A percentile compares a stretch with the other conserved stretches of the same genome.
These are phyloP conservation scores for Empis livida DNA, from an alignment of 2,888 invertebrate species.

Conservation along the genomic window DNA sequence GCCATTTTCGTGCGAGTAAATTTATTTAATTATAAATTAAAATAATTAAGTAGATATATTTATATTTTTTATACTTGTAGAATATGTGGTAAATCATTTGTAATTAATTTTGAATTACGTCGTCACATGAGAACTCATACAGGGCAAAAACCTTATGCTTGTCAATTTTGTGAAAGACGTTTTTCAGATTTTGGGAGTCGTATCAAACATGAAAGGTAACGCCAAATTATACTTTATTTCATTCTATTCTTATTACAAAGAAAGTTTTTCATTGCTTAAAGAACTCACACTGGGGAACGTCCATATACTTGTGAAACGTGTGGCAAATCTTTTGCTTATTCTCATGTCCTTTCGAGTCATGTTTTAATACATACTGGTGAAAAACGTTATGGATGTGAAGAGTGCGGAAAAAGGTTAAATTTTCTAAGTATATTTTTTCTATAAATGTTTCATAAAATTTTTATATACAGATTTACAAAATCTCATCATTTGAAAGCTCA, in stretches of 20 bases:
- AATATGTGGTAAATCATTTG: conserved; percentile 33
- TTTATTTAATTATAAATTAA: too few species aligned
- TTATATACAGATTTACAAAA: too few species aligned
- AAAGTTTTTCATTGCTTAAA: neutral
- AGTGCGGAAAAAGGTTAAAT: too few species aligned
- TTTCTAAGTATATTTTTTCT: too few species aligned
- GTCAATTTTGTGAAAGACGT: conserved; percentile 29
- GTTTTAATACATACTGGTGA: conserved; percentile 30
- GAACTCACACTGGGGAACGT: conserved; percentile 32
- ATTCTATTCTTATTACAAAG: neutral
- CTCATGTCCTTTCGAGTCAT: conserved; percentile 32
- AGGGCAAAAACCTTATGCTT: conserved; percentile 33
- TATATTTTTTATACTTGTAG: conserved; percentile 21
- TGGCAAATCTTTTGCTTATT: conserved; percentile 31
- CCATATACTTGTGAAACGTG: conserved; percentile 30
- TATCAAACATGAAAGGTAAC: conserved; percentile 31
- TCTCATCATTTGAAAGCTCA: too few species aligned
- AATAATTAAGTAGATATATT: too few species aligned
- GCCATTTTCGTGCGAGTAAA: conserved; percentile 9
- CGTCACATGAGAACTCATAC: conserved; percentile 36
- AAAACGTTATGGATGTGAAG: neutral
- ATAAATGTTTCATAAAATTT: too few species aligned
- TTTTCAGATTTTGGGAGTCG: conserved; percentile 36
- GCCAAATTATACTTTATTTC: neutral
- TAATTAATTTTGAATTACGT: conserved; percentile 32